A percentile compares a stretch with the other conserved stretches of the same genome.
Conservation (phyloP, 1,140 invertebrate genomes). For the Brachionus sp. region DNA sequence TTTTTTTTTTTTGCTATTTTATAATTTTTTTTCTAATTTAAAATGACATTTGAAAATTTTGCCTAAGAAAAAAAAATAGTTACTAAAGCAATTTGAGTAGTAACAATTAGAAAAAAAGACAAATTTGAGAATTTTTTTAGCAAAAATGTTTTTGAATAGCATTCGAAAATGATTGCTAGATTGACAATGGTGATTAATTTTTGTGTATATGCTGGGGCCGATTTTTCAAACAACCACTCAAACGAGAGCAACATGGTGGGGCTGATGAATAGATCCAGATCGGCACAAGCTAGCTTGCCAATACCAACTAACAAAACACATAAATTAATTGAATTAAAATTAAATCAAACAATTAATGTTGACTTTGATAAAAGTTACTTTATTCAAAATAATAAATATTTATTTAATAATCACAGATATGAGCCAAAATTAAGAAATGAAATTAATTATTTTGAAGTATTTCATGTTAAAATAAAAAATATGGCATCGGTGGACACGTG, state of each 20-base stretch:
- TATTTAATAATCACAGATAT: background rate
- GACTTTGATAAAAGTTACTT: background rate
- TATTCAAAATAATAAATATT: background rate
- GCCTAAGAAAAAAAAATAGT: background rate
- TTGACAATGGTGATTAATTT: background rate
- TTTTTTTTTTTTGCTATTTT: background rate
- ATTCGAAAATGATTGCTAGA: background rate
- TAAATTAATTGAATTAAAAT: background rate
- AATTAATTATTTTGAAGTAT: background rate
- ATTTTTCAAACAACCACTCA: background rate
- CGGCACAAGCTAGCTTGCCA: background rate
- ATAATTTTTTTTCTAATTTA: background rate
- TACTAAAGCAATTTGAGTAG: conserved; percentile 4
- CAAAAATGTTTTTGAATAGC: background rate
- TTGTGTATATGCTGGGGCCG: background rate
- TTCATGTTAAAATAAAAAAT: background rate
- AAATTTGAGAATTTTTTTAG: background rate
- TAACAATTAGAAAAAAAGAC: background rate
- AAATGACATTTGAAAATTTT: background rate
- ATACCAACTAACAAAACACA: background rate
- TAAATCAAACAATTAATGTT: background rate
- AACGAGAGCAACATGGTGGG: background rate
- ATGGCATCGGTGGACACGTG: background rate
- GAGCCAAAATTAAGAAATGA: background rate
- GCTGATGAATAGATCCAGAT: background rate